Evolutionary conservation across 2,797 vertebrate species (phyloP), one percentile per base, ranked within the genome.

Genomic region (Crenichthys baileyi): DNA sequence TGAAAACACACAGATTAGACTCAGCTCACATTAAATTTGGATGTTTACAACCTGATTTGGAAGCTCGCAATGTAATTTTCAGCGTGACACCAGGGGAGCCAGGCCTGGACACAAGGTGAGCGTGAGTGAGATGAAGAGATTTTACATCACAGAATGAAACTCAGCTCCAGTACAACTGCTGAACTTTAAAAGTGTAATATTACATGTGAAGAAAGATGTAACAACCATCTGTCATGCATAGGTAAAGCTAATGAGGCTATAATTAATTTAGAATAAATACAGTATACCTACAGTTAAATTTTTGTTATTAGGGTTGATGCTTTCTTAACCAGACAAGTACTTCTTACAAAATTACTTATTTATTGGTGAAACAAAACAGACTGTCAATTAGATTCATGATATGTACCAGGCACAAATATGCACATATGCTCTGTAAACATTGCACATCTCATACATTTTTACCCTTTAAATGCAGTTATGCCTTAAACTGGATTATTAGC

Each of bases 1-100:
- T 88, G 82, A 88, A 79, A 82, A 68, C 41, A 1, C 71, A 81
- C 73, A 90, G 87, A 91, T 91, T 87, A 89, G 75, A 63, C 67
- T 78, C n/a, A 0, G 12, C 72, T 82, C 11, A 1, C 15, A 26
- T 84, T 73, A 60, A 80, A 85, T 72, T 18, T 58, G 72, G 76
- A 81, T 81, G 82, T 76, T 85, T 77, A 53, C 78, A 78, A 81
- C 77, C 82, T 79, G 79, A 82, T 82, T 85, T 76, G 63, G 73
- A 83, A 63, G 78, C 79, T 72, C 39, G 53, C 55, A 36, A 67
- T 83, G 81, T 82, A 83, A 88, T 81, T 81, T 31, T 65, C 8
- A 16, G 79, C 29, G 0, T 68, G 68, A 82, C 36, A 60, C 26
- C 0, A 51, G n/a, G 77, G 29, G 63, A 75, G 60, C 24, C 51